These are phyloP conservation scores for Nothocercus julius DNA, from an alignment of 2,113 vertebrate genomes.

Conservation along the genomic window DNA sequence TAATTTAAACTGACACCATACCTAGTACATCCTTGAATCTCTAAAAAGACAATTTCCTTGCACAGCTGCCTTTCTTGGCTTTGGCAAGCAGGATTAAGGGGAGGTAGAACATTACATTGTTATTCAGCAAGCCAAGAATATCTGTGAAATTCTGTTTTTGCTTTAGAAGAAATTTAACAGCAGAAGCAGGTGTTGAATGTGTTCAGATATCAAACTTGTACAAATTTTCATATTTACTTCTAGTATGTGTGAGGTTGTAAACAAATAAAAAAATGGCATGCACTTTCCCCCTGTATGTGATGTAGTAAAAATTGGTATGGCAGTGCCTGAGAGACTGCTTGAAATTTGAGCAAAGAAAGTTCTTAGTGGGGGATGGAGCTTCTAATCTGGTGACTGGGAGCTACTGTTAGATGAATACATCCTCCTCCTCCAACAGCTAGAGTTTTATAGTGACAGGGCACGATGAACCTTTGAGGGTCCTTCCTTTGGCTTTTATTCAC, in stretches of 20 bases:
- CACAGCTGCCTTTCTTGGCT: background rate
- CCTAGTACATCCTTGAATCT: background rate
- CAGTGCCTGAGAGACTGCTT: background rate
- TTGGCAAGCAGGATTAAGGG: background rate
- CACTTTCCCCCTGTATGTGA: background rate
- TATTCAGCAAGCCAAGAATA: background rate
- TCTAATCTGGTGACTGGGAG: background rate
- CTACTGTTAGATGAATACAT: rapidly evolving
- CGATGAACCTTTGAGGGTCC: background rate
- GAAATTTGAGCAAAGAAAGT: background rate
- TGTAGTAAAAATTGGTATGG: background rate
- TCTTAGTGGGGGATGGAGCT: background rate
- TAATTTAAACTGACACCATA: background rate
- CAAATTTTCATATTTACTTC: background rate
- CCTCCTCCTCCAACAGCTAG: background rate
- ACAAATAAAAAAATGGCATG: background rate
- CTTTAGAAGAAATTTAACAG: background rate
- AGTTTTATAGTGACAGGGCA: background rate
- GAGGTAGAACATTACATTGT: background rate
- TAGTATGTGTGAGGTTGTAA: background rate
- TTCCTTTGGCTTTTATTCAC: background rate
- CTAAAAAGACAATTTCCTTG: background rate
- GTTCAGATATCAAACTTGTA: background rate
- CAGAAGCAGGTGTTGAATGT: background rate
- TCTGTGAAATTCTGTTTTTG: background rate